Percentiles rank a stretch among this genome's conserved stretches.
These are phyloP conservation scores for Capreolus pygargus DNA, from an alignment of 2,113 vertebrate species.

Conservation along the genomic window DNA sequence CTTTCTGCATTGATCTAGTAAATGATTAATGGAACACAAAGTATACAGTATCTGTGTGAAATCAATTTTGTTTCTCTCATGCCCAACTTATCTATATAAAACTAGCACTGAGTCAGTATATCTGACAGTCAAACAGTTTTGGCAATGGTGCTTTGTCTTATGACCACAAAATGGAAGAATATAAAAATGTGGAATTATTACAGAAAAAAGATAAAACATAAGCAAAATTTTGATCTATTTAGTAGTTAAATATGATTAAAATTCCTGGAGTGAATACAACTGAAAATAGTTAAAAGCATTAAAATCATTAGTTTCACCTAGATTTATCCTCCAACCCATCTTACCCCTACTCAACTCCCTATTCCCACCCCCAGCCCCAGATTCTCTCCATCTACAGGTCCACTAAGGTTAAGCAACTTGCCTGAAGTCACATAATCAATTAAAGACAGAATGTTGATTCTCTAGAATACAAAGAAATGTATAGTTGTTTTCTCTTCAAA, in stretches of 20 bases:
- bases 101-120: neutral
- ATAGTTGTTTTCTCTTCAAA: neutral
- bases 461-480: neutral
- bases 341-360: neutral
- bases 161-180: neutral
- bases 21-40: neutral
- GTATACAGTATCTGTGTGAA: neutral
- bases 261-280: neutral
- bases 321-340: neutral
- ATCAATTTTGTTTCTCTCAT: neutral
- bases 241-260: neutral
- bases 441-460: neutral
- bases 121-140: neutral
- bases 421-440: neutral
- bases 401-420: neutral
- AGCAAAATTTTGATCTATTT: slow-evolving; percentile 4
- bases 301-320: neutral
- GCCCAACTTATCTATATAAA: neutral
- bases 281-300: neutral
- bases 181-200: neutral
- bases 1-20: neutral
- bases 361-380: neutral
- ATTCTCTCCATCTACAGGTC: neutral
- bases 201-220: neutral
- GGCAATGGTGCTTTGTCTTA: neutral